Evolutionary conservation across 92 coral and sea anemone genomes (phyloP).

Genomic region (Parazoanthus atlanticus): DNA sequence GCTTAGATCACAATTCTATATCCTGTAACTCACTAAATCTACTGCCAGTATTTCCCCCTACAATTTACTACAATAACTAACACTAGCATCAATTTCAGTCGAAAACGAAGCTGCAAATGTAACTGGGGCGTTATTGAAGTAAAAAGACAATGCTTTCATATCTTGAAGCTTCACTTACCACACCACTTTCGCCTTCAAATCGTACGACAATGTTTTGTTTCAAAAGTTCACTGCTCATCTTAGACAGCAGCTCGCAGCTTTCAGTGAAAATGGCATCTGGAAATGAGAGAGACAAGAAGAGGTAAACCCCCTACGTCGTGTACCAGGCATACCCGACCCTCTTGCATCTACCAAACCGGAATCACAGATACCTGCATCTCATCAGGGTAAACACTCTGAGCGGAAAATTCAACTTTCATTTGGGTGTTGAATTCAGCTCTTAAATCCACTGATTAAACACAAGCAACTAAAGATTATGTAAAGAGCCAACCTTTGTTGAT

Average conservation of each 20-base stretch:
- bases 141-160: background rate
- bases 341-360: too few species aligned
- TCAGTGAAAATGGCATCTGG: slow-evolving; percentile 56
- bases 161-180: slow-evolving; percentile 31
- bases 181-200: slow-evolving; percentile 63
- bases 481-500: too few species aligned
- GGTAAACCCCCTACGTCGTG: background rate
- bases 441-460: too few species aligned
- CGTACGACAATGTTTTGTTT: slow-evolving; percentile 61
- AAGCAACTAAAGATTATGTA: too few species aligned
- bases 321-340: background rate
- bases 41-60: background rate
- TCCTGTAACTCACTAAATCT: background rate
- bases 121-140: background rate
- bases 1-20: background rate
- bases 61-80: too few species aligned
- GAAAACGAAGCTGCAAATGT: background rate
- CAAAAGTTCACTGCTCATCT: slow-evolving; percentile 57
- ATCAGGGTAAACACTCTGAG: too few species aligned
- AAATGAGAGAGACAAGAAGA: background rate
- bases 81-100: too few species aligned
- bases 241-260: slow-evolving; percentile 63
- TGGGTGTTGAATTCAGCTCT: too few species aligned
- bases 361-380: too few species aligned
- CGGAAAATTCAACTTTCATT: too few species aligned